These are phyloP conservation scores for Macroramphosus scolopax DNA, from an alignment of 2,797 vertebrate genomes.

Conservation along the genomic window DNA sequence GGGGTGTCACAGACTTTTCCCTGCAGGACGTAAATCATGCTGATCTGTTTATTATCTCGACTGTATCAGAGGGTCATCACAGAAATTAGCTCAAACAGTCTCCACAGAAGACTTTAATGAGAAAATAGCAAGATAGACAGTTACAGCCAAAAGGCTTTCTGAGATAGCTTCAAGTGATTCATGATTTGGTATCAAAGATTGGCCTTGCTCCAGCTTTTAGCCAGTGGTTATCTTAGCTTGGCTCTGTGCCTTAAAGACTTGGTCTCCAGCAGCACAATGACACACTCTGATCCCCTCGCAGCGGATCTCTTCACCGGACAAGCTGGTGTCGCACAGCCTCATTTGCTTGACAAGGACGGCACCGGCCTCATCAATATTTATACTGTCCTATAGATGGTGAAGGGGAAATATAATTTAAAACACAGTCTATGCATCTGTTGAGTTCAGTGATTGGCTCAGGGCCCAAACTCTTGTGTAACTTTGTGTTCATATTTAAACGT, in stretches of 20 bases:
- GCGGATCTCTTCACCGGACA: conserved; percentile 56
- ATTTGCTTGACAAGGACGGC: conserved; percentile 85
- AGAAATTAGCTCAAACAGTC: conserved; percentile 46
- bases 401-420: conserved; percentile 23
- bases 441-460: conserved; percentile 9
- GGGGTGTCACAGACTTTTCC: conserved; percentile 30
- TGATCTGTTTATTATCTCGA: conserved; percentile 67
- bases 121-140: conserved; percentile 1
- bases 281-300: conserved; percentile 45
- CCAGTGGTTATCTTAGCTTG: conserved; percentile 18
- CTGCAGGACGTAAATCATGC: conserved; percentile 52
- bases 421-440: conserved; percentile 22
- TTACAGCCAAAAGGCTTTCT: background rate
- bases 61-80: conserved; percentile 52
- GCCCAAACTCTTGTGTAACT: too few species aligned
- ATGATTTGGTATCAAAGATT: too few species aligned
- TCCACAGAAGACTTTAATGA: conserved; percentile 41
- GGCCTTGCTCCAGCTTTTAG: conserved; percentile 11
- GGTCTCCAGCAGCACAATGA: conserved; percentile 40
- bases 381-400: conserved; percentile 56
- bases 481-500: too few species aligned
- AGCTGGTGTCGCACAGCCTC: conserved; percentile 74
- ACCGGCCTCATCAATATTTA: conserved; percentile 87
- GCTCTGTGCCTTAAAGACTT: conserved; percentile 14
- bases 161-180: conserved; percentile 1